Percentiles rank a stretch among this genome's conserved stretches.
Evolutionary conservation across 2,113 vertebrate genomes (phyloP).

Genomic region (Eurypyga helias): DNA sequence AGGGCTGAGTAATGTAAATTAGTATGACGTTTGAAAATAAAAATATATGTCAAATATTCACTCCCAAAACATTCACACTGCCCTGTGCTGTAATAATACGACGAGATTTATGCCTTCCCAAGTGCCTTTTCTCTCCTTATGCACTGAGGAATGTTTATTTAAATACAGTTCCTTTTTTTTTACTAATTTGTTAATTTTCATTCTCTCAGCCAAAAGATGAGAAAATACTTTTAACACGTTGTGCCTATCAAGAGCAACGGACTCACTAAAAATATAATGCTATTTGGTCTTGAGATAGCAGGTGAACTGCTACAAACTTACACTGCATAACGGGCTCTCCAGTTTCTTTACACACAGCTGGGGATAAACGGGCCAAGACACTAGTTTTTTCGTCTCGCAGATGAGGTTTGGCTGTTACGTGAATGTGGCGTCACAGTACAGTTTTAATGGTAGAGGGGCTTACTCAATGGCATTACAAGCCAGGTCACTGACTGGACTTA

Average conservation of each 20-base stretch:
- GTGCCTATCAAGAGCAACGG: not conserved
- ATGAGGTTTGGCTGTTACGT: not conserved
- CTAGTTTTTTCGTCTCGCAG: not conserved
- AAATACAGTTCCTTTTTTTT: not conserved
- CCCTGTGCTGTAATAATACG: not conserved
- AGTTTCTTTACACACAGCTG: not conserved
- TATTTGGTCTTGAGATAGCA: conserved; percentile 1
- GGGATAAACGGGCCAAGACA: not conserved
- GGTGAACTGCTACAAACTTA: not conserved
- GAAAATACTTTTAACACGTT: not conserved
- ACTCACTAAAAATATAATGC: not conserved
- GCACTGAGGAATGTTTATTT: not conserved
- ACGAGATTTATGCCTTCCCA: not conserved
- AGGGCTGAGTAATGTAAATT: conserved; percentile 66
- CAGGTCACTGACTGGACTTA: not conserved
- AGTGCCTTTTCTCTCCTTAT: not conserved
- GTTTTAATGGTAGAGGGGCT: not conserved
- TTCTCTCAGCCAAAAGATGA: conserved; percentile 22
- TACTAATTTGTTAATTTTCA: conserved; percentile 45
- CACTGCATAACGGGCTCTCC: not conserved
- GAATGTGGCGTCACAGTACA: not conserved
- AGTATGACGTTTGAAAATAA: conserved; percentile 67
- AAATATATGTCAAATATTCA: conserved; percentile 64
- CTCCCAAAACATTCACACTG: not conserved
- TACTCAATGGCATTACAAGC: not conserved